phyloP scores from a whole-genome alignment of 2,113 vertebrate species.

The Myxocyprinus asiaticus region DNA sequence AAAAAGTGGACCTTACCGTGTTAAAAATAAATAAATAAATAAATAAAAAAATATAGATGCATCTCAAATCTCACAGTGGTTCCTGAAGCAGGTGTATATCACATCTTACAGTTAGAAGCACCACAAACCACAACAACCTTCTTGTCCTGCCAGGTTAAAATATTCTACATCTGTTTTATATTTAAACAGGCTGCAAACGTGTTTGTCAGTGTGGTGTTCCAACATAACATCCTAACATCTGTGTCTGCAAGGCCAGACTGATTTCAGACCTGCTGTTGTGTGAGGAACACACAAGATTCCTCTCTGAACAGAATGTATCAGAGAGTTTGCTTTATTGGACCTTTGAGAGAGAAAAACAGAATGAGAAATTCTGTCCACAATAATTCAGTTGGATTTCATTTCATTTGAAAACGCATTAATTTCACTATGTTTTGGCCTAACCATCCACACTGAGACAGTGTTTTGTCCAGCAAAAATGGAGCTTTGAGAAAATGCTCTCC shows the following conservation, averaged over 20 bases:
- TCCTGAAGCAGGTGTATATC: constrained; percentile 26
- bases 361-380: neutral
- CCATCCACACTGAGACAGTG: too few species aligned
- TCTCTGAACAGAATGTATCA: constrained; percentile 3
- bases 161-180: constrained; percentile 42
- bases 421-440: too few species aligned
- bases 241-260: constrained; percentile 1
- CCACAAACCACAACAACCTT: constrained; percentile 13
- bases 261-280: constrained; percentile 17
- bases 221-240: neutral
- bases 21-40: too few species aligned
- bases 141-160: too few species aligned
- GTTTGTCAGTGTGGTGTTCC: constrained; percentile 3
- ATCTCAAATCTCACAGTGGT: neutral
- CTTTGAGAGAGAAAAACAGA: constrained; percentile 13
- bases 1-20: constrained; percentile 56
- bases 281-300: constrained; percentile 21
- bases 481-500: too few species aligned
- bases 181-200: constrained; percentile 30
- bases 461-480: too few species aligned
- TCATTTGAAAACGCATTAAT: too few species aligned
- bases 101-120: neutral
- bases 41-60: constrained; percentile 42
- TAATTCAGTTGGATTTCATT: too few species aligned
- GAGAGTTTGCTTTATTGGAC: constrained; percentile 10